Evolutionary conservation across 2,888 invertebrate genomes (phyloP), one percentile per base, ranked within the genome.

Genomic region (Mantis religiosa): DNA sequence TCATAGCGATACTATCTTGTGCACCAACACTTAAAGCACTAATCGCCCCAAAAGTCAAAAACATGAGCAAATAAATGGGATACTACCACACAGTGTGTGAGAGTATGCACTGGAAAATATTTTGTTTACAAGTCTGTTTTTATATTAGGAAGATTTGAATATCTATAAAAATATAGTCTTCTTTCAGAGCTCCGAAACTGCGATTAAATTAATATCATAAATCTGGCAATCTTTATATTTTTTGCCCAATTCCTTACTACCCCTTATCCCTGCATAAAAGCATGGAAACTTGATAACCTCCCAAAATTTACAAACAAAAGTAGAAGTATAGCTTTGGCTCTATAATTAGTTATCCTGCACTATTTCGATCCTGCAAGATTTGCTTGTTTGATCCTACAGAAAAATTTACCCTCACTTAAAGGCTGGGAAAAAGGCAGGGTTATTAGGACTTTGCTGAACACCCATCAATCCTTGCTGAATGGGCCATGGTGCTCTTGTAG

Each of bases 401-500:
- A 8, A 6, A 82, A 86, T 81, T 47, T 83, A 83, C 83, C 34
- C 82, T 90, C 90, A 90, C 54, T 90, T 90, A 84, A 89, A 90
- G 54, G 90, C 88, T 15, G 85, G 85, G 87, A 90, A 90, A 34
- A 90, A 84, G 15, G 85, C 85, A 84, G 71, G 89, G 28, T 89
- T 89, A 71, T 87, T 82, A 41, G 85, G 2, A n/a, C 8, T 34
- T 71, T 82, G 87, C 41, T 87, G 87, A n/a, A 82, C n/a, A 14
- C 81, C 30, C 71, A 27, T 81, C 86, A 87, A 41, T 82, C n/a
- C 41, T 15, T 41, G 47, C 34, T 87, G 87, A 2, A 34, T 8
- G n/a, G 87, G 82, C 82, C 82, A 87, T 6, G 82, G 12, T 12
- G 87, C 34, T 82, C 82, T 28, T n/a, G 30, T 82, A 81, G 27